These are phyloP conservation scores for Callospermophilus lateralis DNA, from an alignment of 2,113 vertebrate genomes.

Conservation along the genomic window DNA sequence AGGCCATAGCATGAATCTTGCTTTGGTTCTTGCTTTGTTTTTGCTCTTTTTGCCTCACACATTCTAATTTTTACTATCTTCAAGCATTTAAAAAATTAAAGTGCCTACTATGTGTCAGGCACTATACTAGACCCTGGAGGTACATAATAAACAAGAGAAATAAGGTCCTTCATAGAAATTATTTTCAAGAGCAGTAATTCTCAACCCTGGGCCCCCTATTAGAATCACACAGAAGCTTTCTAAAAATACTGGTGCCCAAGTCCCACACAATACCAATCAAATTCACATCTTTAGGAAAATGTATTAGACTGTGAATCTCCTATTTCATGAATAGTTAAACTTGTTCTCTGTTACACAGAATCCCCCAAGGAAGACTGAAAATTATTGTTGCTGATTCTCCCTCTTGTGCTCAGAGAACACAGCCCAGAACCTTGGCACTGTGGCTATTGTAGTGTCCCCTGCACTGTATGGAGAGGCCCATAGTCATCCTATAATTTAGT, in stretches of 20 bases:
- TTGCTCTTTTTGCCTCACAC: not conserved
- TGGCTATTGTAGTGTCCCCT: not conserved
- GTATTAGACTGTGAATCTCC: not conserved
- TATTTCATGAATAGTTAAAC: not conserved
- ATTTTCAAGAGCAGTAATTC: slow-evolving; percentile 23
- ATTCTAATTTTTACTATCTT: not conserved
- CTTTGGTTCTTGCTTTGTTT: not conserved
- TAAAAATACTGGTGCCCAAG: not conserved
- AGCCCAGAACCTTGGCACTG: not conserved
- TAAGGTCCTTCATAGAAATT: not conserved
- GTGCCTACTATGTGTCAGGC: not conserved
- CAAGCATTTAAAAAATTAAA: too few species aligned
- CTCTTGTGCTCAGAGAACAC: not conserved
- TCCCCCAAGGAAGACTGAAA: not conserved
- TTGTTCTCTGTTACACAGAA: slow-evolving; percentile 4
- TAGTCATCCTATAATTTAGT: not conserved
- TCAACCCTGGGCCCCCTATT: not conserved
- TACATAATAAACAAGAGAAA: not conserved
- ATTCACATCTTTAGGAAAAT: not conserved
- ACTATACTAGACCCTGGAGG: not conserved
- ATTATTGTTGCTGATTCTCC: not conserved
- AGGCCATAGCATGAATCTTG: not conserved
- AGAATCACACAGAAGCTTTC: slow-evolving; percentile 13
- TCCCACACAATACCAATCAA: not conserved
- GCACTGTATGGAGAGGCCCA: not conserved